A percentile compares a stretch with the other conserved stretches of the same genome.
Conservation (phyloP, 2,888 invertebrate species). For the Leucophora obtusa region DNA sequence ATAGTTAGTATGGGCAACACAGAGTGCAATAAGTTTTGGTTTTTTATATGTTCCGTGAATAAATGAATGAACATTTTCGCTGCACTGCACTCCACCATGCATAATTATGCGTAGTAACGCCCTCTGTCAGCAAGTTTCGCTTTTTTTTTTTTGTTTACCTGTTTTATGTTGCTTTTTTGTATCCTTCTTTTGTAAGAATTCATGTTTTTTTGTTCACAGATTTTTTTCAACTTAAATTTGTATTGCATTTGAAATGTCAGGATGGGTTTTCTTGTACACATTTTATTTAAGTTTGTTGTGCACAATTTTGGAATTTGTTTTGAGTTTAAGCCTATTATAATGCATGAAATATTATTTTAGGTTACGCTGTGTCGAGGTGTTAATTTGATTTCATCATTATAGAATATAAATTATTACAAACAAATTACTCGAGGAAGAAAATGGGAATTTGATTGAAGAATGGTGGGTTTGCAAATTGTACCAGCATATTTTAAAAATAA, state of each 20-base stretch:
- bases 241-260: conserved; percentile 27
- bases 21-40: not conserved
- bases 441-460: too few species aligned
- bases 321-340: conserved; percentile 18
- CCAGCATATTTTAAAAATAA: too few species aligned
- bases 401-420: conserved; percentile 1
- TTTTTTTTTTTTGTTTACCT: not conserved
- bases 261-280: not conserved
- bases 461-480: too few species aligned
- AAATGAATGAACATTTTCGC: not conserved
- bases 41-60: not conserved
- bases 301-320: conserved; percentile 31
- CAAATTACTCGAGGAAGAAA: not conserved
- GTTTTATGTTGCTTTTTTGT: not conserved
- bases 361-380: conserved; percentile 37
- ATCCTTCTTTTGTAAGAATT: conserved; percentile 17
- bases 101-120: conserved; percentile 75
- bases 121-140: conserved; percentile 72
- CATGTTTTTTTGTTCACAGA: not conserved
- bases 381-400: conserved; percentile 47
- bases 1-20: not conserved
- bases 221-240: not conserved
- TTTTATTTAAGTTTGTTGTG: not conserved
- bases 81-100: conserved; percentile 60
- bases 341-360: conserved; percentile 18